phyloP scores from a whole-genome alignment of 2,113 vertebrate genomes.

The Alethe diademata region DNA sequence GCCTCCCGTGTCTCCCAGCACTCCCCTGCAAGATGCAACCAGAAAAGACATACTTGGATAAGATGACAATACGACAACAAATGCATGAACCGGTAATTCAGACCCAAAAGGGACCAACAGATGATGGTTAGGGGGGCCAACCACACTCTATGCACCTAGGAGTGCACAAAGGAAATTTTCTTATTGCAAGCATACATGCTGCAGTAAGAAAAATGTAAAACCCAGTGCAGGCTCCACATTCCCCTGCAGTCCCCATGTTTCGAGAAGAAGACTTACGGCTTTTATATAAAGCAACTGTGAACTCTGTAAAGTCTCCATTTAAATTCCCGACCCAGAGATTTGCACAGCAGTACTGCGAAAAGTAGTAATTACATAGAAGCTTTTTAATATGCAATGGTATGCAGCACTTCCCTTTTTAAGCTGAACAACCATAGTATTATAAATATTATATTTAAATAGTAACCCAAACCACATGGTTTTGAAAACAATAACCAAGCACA shows the following conservation, averaged over 20 bases:
- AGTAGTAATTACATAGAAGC: conserved; percentile 43
- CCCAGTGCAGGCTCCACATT: background rate
- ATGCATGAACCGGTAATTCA: background rate
- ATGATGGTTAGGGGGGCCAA: background rate
- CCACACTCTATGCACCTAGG: background rate
- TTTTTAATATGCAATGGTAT: conserved; percentile 26
- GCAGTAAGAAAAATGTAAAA: background rate
- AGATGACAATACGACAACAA: background rate
- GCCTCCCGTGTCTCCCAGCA: background rate
- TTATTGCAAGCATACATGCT: background rate
- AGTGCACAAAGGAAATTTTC: background rate
- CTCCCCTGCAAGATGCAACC: background rate
- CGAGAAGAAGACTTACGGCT: background rate
- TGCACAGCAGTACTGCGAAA: conserved; percentile 11
- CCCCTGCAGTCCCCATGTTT: background rate
- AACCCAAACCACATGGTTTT: conserved; percentile 22
- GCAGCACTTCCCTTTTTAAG: conserved; percentile 12
- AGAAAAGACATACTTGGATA: background rate
- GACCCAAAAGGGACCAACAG: background rate
- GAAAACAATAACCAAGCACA: conserved; percentile 48
- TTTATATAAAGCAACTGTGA: conserved; percentile 10
- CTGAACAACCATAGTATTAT: background rate
- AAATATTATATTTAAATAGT: conserved; percentile 59
- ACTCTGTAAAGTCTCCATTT: background rate
- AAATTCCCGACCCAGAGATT: conserved; percentile 5